Base-by-base conservation (phyloP, 2,797 vertebrate species). In the Lutjanus argentimaculatus region DNA sequence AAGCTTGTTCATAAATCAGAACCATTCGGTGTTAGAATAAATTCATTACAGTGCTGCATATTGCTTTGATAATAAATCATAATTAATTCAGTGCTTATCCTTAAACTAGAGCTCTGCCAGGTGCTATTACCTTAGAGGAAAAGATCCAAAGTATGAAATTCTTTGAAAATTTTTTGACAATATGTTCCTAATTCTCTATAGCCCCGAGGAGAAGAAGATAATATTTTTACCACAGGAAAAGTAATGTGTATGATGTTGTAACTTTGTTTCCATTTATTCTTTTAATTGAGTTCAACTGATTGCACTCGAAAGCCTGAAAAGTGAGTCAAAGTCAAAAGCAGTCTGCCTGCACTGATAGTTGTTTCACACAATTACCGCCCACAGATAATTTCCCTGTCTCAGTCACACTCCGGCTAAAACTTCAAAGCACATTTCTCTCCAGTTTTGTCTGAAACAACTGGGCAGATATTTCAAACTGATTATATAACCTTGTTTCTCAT, bases 231-330 rank as follows among this genome's bases (percentile, higher is more conserved):
- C 40, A 61, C 13, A 46, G 43, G 55, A 63, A 72, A 86, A 70
- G 72, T 45, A 58, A 76, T 13, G 9, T 59, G 48, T 51, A 13
- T 70, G 58, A 57, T 65, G 45, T 49, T 63, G 42, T 63, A 21
- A 80, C 75, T 77, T 67, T 14, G 17, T 61, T 85, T 79, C 77
- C 79, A 85, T 85, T 85, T 75, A 71, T 79, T 79, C 58, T 67
- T 79, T 88, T 85, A 91, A 92, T 90, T 80, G 78, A 82, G 86
- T 82, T 92, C 82, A 83, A 82, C 77, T 72, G 67, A 73, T 70
- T 67, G 72, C 69, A 68, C 84, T 81, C 14, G 2, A 79, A 76
- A 76, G 68, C 67, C 79, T 89, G 76, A 74, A 84, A 84, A 88
- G 74, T 72, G 84, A 84, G 63, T 79, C 73, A 43, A 82, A 84